Percentiles rank a stretch among this genome's conserved stretches.
phyloP scores from a whole-genome alignment of 2,797 vertebrate species.

The Pantherophis alleghaniensis region DNA sequence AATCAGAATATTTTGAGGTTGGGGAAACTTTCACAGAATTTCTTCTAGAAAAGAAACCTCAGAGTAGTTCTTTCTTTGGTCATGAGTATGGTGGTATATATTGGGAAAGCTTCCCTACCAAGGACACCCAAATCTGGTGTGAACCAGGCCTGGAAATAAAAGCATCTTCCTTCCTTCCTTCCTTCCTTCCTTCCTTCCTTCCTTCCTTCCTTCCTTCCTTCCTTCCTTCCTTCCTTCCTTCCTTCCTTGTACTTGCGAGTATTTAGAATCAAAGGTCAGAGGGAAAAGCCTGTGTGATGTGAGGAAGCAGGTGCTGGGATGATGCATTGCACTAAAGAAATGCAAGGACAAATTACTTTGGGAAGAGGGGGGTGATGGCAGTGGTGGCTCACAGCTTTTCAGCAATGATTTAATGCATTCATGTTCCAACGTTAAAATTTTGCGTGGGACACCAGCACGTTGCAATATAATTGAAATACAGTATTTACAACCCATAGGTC shows the following conservation, averaged over 20 bases:
- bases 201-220: not conserved
- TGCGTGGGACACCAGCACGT: not conserved
- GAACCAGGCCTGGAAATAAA: rapidly evolving
- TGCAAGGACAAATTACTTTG: conserved; percentile 18
- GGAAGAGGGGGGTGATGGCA: not conserved
- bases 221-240: too few relatives aligned
- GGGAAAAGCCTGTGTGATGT: rapidly evolving
- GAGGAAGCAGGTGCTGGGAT: conserved; percentile 34
- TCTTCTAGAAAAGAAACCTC: not conserved
- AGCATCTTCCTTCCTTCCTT: not conserved
- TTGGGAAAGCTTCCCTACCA: not conserved
- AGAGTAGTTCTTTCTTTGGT: not conserved
- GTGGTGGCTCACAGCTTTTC: not conserved
- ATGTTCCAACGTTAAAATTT: not conserved
- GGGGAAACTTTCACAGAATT: not conserved
- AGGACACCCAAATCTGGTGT: rapidly evolving
- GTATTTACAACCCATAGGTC: not conserved
- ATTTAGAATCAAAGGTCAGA: conserved; percentile 2
- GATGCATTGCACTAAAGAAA: not conserved
- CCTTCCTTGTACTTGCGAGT: not conserved
- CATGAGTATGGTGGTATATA: not conserved
- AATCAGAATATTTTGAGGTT: not conserved
- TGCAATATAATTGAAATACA: not conserved
- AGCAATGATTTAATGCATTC: not conserved
- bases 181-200: too few relatives aligned